phyloP scores from a whole-genome alignment of 2,113 vertebrate genomes.

The Miniopterus natalensis region DNA sequence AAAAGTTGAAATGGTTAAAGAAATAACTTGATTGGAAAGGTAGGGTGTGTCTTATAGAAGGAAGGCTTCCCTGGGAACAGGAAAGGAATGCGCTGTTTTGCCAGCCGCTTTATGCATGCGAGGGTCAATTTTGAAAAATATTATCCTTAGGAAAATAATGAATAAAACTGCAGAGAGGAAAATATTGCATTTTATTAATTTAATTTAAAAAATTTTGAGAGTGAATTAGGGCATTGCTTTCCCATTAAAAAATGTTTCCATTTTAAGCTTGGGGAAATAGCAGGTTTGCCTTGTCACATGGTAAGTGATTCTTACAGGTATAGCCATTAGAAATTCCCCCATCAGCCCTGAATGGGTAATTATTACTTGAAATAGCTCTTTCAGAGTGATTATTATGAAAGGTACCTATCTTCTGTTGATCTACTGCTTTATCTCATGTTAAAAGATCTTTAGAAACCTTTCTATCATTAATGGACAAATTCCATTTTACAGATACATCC shows the following conservation, averaged over 20 bases:
- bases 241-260: slow-evolving; percentile 62
- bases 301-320: slow-evolving; percentile 64
- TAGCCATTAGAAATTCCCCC: slow-evolving; percentile 65
- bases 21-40: background rate
- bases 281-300: slow-evolving; percentile 10
- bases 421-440: slow-evolving; percentile 77
- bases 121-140: background rate
- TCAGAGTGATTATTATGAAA: slow-evolving; percentile 75
- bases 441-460: slow-evolving; percentile 80
- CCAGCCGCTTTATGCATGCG: background rate
- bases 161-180: slow-evolving; percentile 50
- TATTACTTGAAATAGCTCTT: slow-evolving; percentile 70
- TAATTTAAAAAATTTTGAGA: slow-evolving; percentile 33
- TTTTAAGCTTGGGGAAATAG: slow-evolving; percentile 50
- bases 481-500: slow-evolving; percentile 76
- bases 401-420: slow-evolving; percentile 76
- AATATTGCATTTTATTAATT: slow-evolving; percentile 54
- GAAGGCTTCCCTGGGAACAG: background rate
- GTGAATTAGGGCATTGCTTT: slow-evolving; percentile 63
- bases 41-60: background rate
- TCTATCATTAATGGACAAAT: slow-evolving; percentile 79
- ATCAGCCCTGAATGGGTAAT: slow-evolving; percentile 61
- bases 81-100: background rate
- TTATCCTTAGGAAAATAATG: slow-evolving; percentile 18
- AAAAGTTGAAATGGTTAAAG: slow-evolving; percentile 2